A percentile compares a stretch with the other conserved stretches of the same genome.
phyloP scores from a whole-genome alignment of 2,888 invertebrate species.

The Entomobrya multifasciata region DNA sequence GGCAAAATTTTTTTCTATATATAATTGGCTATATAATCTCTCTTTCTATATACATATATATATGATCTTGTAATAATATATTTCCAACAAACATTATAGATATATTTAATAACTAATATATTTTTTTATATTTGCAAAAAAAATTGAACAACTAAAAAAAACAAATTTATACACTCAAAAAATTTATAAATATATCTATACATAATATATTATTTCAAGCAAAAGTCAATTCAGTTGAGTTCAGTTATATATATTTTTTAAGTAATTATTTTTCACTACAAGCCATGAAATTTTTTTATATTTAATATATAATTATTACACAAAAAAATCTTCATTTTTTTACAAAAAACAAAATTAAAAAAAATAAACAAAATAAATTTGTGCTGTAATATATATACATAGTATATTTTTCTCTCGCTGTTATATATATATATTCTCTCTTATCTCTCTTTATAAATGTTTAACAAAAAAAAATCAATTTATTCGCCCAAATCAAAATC shows the following conservation, averaged over 20 bases:
- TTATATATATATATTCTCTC: no score
- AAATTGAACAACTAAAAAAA: no score
- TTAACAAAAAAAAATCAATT: conserved; percentile 45
- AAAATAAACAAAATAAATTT: conserved; percentile 32
- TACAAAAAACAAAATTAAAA: no score
- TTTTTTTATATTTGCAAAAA: no score
- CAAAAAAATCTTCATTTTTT: conserved; percentile 32
- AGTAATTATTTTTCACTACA: conserved; percentile 33
- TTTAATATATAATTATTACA: conserved; percentile 10
- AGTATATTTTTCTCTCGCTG: not conserved
- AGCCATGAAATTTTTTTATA: not conserved
- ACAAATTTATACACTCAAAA: no score
- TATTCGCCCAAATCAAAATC: no score
- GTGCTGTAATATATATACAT: conserved; percentile 21
- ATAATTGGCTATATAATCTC: conserved; percentile 66
- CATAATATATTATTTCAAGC: no score
- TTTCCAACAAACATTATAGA: conserved; percentile 30
- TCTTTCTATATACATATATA: no score
- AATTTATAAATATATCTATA: conserved; percentile 15
- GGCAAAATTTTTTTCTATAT: conserved; percentile 70
- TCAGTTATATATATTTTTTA: conserved; percentile 42
- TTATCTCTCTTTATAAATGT: conserved; percentile 35
- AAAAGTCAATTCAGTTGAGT: no score
- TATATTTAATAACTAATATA: no score
- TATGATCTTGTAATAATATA: conserved; percentile 32